Evolutionary conservation across 2,888 invertebrate species (phyloP).

Genomic region (Drosophila yooni): DNA sequence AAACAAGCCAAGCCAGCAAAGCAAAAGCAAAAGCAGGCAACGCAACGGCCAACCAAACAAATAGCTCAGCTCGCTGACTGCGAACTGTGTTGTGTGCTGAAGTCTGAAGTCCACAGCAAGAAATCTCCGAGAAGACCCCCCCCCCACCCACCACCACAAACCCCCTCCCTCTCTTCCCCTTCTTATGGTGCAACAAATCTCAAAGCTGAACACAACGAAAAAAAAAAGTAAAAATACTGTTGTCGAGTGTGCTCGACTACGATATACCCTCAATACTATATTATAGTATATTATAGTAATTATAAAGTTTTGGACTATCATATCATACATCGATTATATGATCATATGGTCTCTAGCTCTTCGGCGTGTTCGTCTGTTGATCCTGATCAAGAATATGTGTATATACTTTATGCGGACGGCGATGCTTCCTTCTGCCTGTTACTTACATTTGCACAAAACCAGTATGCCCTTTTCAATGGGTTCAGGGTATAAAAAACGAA

Average conservation of each 20-base stretch:
- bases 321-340: no score
- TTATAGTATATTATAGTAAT: background rate
- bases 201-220: conserved; percentile 40
- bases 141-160: background rate
- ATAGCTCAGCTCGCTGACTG: conserved; percentile 47
- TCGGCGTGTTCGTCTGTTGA: background rate
- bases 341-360: background rate
- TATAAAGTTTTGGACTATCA: background rate
- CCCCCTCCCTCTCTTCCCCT: background rate
- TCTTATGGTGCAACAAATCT: conserved; percentile 75
- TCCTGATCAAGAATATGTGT: background rate
- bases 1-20: conserved; percentile 57
- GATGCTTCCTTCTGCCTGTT: background rate
- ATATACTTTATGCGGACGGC: background rate
- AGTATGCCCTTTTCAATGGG: background rate
- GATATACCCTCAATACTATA: background rate
- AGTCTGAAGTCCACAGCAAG: conserved; percentile 36
- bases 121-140: conserved; percentile 63
- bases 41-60: conserved; percentile 37
- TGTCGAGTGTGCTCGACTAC: background rate
- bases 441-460: background rate
- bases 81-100: background rate
- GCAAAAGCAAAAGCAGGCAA: background rate
- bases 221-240: background rate
- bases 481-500: background rate